These are phyloP conservation scores for Aurelia coerulea DNA, from an alignment of 30 jellyfish, hydroid and myxozoan genomes.

Conservation along the genomic window DNA sequence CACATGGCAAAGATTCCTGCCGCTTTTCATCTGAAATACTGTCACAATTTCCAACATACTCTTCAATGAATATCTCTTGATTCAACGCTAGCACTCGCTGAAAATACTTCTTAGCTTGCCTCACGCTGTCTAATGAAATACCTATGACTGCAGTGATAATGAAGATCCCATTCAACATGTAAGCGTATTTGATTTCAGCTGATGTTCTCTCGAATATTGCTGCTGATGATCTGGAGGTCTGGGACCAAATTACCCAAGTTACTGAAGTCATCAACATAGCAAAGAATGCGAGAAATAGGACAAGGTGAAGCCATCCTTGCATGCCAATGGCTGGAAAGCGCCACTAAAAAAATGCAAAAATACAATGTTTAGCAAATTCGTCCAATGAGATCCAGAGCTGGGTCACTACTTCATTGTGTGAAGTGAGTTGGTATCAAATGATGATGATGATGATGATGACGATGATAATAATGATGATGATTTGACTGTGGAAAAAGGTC, in stretches of 20 bases:
- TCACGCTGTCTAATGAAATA: slow-evolving; percentile 55
- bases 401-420: too few species aligned
- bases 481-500: too few species aligned
- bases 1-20: not conserved
- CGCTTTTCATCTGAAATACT: not conserved
- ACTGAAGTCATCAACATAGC: slow-evolving; percentile 75
- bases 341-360: slow-evolving; percentile 53
- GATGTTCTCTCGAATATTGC: slow-evolving; percentile 77
- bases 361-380: not conserved
- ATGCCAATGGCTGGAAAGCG: slow-evolving; percentile 65
- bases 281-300: slow-evolving; percentile 60
- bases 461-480: too few species aligned
- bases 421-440: too few species aligned
- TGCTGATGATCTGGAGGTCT: slow-evolving; percentile 70
- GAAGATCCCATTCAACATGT: slow-evolving; percentile 63
- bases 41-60: slow-evolving; percentile 40
- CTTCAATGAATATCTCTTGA: slow-evolving; percentile 51
- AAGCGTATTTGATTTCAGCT: slow-evolving; percentile 74
- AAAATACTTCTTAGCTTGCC: slow-evolving; percentile 65
- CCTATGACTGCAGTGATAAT: slow-evolving; percentile 76
- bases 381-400: not conserved
- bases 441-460: too few species aligned
- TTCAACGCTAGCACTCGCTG: slow-evolving; percentile 67
- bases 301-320: slow-evolving; percentile 78
- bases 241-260: slow-evolving; percentile 83